Percentiles rank a stretch among this genome's conserved stretches.
phyloP scores from a whole-genome alignment of 2,888 invertebrate species.

The Agrenia bidenticulata region DNA sequence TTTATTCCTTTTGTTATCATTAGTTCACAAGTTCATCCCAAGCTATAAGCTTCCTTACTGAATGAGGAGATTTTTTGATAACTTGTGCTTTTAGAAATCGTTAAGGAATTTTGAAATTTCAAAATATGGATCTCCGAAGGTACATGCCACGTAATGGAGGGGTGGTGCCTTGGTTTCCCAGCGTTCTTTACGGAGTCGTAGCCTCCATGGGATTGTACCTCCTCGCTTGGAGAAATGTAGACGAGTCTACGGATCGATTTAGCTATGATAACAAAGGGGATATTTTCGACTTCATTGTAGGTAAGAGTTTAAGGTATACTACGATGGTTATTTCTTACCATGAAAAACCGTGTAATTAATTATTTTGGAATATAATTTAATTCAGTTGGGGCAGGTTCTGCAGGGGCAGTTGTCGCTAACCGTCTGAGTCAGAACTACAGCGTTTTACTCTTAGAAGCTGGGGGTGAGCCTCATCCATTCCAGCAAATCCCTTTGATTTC shows the following conservation, averaged over 20 bases:
- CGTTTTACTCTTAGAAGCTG: constrained; percentile 37
- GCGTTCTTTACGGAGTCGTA: constrained; percentile 36
- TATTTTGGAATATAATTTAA: constrained; percentile 4
- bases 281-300: constrained; percentile 40
- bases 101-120: no score
- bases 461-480: constrained; percentile 39
- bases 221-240: constrained; percentile 27
- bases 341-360: background rate
- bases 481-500: constrained; percentile 33
- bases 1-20: no score
- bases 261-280: constrained; percentile 24
- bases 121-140: no score
- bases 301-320: constrained; percentile 15
- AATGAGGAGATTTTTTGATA: no score
- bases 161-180: constrained; percentile 13
- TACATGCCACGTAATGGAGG: background rate
- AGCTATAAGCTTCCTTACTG: no score
- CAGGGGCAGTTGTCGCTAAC: constrained; percentile 31
- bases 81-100: no score
- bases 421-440: constrained; percentile 31
- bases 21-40: no score
- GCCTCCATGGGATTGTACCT: constrained; percentile 33
- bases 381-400: constrained; percentile 33
- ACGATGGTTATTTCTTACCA: no score
- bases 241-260: constrained; percentile 23